phyloP scores from a whole-genome alignment of 2,113 vertebrate genomes.

The Nothoprocta pentlandii region DNA sequence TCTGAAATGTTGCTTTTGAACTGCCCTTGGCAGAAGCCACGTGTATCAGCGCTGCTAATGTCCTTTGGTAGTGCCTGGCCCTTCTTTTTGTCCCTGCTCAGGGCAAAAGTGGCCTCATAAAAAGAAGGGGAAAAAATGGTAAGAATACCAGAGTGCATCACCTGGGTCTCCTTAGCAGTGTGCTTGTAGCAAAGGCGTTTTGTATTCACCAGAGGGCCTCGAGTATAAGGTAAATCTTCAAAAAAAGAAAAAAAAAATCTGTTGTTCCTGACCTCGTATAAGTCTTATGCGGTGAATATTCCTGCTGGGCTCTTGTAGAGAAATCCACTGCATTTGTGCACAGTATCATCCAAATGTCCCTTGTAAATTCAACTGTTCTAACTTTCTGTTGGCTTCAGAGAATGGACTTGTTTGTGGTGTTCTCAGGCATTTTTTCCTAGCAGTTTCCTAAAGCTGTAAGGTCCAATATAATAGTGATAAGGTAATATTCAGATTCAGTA shows the following conservation, averaged over 20 bases:
- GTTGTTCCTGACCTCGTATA: not conserved
- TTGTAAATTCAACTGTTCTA: not conserved
- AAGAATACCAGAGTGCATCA: not conserved
- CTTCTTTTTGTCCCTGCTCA: not conserved
- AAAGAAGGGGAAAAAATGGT: not conserved
- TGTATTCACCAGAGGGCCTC: not conserved
- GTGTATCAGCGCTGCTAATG: not conserved
- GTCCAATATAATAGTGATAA: too few relatives aligned
- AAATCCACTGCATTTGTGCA: not conserved
- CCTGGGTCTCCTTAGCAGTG: not conserved
- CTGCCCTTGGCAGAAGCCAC: not conserved
- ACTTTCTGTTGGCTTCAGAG: not conserved
- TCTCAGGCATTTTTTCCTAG: not conserved
- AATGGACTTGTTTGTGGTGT: not conserved
- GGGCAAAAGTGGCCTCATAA: not conserved
- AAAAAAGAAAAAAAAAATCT: not conserved
- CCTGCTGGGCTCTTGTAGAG: not conserved
- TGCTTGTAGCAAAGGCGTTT: not conserved
- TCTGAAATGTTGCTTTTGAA: not conserved
- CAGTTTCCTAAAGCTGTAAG: not conserved
- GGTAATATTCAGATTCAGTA: not conserved
- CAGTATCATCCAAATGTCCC: not conserved
- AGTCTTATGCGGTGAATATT: not conserved
- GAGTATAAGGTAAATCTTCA: not conserved
- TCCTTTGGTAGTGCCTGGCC: not conserved